Evolutionary conservation across 1,140 invertebrate species (phyloP), one percentile per base, ranked within the genome.

Genomic region (Eriosoma lanigerum): DNA sequence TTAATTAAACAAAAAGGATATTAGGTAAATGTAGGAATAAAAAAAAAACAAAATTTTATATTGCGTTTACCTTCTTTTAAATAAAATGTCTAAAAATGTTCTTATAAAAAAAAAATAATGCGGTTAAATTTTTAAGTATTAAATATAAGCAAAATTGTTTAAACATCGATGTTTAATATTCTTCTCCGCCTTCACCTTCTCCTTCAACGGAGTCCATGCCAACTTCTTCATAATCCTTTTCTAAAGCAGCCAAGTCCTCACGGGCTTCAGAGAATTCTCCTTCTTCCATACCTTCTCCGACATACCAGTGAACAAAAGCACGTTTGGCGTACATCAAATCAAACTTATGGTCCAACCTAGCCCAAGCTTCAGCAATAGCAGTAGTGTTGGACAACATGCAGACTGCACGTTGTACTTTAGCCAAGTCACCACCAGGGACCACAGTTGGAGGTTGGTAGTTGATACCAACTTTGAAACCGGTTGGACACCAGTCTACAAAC

Each of bases 351-450:
- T 91, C 89, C 19, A 91, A 88, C 84, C 92, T 89, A 52, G 90
- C 90, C 93, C 93, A 95, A 32, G 93, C 94, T 84, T 97, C 94
- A 15, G 92, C 92, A 83, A 94, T 94, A 46, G 91, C 91, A 0
- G 94, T 95, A 0, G 94, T 95, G 84, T 95, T 96, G 58, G 90
- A 93, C 85, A 96, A 86, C 93, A 95, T 93, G 85, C 93, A 95
- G 8, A 95, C 93, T 9, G 93, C 93, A 82, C 93, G 88, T 85
- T 93, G 92, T 9, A 94, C 93, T 86, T 94, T 93, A 44, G 94
- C 93, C 83, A 95, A 86, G 86, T 95, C 93, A 85, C 90, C 93
- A 83, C 87, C 94, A 82, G 88, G 93, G 83, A 90, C 93, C 82
- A 93, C 92, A 32, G 92, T 93, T 1, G 93, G 93, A 56, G 93